A percentile compares a stretch with the other conserved stretches of the same genome.
phyloP scores from a whole-genome alignment of 2,888 invertebrate species.

The Mythimna lalbum region DNA sequence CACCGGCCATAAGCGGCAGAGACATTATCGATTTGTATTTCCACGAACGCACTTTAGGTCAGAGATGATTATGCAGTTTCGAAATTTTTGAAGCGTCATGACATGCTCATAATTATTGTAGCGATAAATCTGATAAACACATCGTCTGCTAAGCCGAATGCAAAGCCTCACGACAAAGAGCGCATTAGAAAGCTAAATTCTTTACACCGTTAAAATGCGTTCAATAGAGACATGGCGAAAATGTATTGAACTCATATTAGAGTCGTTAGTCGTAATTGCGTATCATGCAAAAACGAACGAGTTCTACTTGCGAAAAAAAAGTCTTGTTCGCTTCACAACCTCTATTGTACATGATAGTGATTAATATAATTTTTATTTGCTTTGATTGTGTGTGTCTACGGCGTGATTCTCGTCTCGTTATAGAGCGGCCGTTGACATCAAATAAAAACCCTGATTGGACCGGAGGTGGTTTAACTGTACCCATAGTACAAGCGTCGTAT shows the following conservation, averaged over 20 bases:
- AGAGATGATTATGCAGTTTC: conserved; percentile 76
- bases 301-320: conserved; percentile 69
- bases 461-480: conserved; percentile 76
- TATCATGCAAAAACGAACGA: conserved; percentile 82
- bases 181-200: conserved; percentile 85
- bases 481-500: conserved; percentile 74
- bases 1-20: conserved; percentile 57
- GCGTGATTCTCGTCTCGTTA: conserved; percentile 72
- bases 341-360: conserved; percentile 77
- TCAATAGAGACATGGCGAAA: conserved; percentile 76
- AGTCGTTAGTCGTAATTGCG: conserved; percentile 84
- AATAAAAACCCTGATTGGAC: conserved; percentile 80
- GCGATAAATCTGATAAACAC: conserved; percentile 80
- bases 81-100: conserved; percentile 72
- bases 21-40: conserved; percentile 73
- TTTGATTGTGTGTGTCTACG: conserved; percentile 79
- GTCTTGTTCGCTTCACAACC: conserved; percentile 74
- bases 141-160: conserved; percentile 68
- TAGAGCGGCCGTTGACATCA: conserved; percentile 82
- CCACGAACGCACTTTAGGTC: conserved; percentile 67
- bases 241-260: conserved; percentile 79
- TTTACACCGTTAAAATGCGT: conserved; percentile 79
- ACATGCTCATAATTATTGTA: conserved; percentile 80
- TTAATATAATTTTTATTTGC: conserved; percentile 85
- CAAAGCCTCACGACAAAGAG: conserved; percentile 78